Base-by-base conservation (phyloP, 1,140 invertebrate species). In the Orius insidiosus region DNA sequence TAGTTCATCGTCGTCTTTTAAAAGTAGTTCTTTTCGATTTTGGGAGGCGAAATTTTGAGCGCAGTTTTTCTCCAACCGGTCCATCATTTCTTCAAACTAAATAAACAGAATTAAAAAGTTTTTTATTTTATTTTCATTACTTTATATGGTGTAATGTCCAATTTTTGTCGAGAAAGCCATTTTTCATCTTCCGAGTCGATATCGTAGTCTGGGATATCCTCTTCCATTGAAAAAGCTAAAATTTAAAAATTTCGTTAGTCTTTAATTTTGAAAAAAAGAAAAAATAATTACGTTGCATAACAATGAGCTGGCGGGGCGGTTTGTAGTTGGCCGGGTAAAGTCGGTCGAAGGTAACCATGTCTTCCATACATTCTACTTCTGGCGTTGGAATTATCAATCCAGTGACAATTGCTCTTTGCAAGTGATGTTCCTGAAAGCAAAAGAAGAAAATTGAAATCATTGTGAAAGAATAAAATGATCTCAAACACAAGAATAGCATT, bases 51-150 rank as follows among this genome's bases (percentile, higher is more conserved):
- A 89, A 56, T 87, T 93, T 67, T 95, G 90, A 24, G 90, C 89
- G 54, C 86, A 93, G 58, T 85, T 88, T 63, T 94, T 94, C 64
- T 98, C 93, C 56, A 98, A 66, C 51, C 88, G 74, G 66, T 98
- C 92, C 85, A 98, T 95, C 85, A 97, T 96, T 62, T 94, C 86
- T 67, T 98, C 95, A 72, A 97, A 97, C 66, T 93, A 31, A 11
- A n/a, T n/a, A n/a, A n/a, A 51, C 49, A 34, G 19, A 45, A 48
- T 30, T 33, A 5, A 16, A 3, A 4, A 41, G n/a, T n/a, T n/a
- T 2, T 4, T 41, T 13, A 10, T 4, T 15, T 18, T 14, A 5
- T 41, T 18, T 41, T 46, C 19, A 36, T 42, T 50, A 62, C 61
- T 54, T 65, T 84, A 41, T 81, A 62, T 53, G 83, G 78, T 62